Base-by-base conservation (phyloP, 2,888 invertebrate genomes). In the Caenorhabditis wallacei region DNA sequence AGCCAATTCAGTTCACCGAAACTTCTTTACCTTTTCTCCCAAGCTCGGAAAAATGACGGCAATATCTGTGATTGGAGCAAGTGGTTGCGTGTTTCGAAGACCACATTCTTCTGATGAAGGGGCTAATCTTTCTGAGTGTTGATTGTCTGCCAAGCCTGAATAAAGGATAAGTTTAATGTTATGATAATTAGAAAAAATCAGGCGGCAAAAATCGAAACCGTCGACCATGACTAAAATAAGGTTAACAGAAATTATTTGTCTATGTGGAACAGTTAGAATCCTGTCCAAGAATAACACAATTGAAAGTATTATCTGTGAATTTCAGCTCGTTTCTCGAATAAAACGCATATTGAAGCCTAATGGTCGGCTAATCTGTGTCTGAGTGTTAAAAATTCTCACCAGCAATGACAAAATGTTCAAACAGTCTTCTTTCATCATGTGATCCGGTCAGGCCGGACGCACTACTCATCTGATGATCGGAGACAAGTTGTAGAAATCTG, bases 331-430 rank as follows among this genome's bases (percentile, higher is more conserved):
- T 54, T 66, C 57, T 89, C 85, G 16, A n/a, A n/a, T n/a, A n/a
- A n/a, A n/a, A n/a, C n/a, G n/a, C n/a, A n/a, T n/a, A n/a, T n/a
- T n/a, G n/a, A n/a, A n/a, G n/a, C n/a, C n/a, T n/a, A n/a, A n/a
- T n/a, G n/a, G n/a, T n/a, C n/a, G n/a, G n/a, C n/a, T n/a, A n/a
- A n/a, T n/a, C n/a, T n/a, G n/a, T n/a, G n/a, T n/a, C n/a, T n/a
- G n/a, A n/a, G n/a, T n/a, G n/a, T n/a, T n/a, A n/a, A n/a, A 4
- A 57, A 57, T 57, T 96, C 92, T 98, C 94, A 35, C 98, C 98
- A 92, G 98, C 97, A 84, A 98, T 96, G 88, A 99, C 97, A 94
- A 99, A 99, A 93, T 98, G 98, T 94, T 99, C 98, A 82, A 92
- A 91, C 11, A 92, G 83, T 16, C 90, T 87, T 37, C 90, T 84